phyloP scores from a whole-genome alignment of 2,888 invertebrate species.

The Gastrophysa polygoni region DNA sequence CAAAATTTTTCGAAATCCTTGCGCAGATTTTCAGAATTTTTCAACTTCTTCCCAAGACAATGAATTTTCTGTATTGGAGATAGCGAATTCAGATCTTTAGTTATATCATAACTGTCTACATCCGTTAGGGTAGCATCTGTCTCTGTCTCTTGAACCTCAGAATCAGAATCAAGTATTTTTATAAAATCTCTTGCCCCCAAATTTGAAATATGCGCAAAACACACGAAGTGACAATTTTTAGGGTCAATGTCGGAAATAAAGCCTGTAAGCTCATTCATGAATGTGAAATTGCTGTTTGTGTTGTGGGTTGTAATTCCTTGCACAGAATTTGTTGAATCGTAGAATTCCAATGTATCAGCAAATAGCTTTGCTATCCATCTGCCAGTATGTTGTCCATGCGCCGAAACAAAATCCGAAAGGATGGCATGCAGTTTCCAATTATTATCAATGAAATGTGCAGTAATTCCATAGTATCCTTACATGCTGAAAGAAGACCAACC shows the following conservation, averaged over 20 bases:
- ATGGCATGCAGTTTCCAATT: slow-evolving; percentile 36
- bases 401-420: slow-evolving; percentile 31
- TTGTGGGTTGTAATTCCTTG: slow-evolving; percentile 38
- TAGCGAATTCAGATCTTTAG: not conserved
- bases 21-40: slow-evolving; percentile 30
- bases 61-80: slow-evolving; percentile 5
- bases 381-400: slow-evolving; percentile 39
- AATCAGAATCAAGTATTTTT: slow-evolving; percentile 21
- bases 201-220: slow-evolving; percentile 38
- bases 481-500: slow-evolving; percentile 38
- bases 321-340: slow-evolving; percentile 30
- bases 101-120: slow-evolving; percentile 14
- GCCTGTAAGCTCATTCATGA: slow-evolving; percentile 30
- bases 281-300: slow-evolving; percentile 35
- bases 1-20: slow-evolving; percentile 28
- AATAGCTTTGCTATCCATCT: slow-evolving; percentile 36
- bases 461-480: slow-evolving; percentile 38
- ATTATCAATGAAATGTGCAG: slow-evolving; percentile 37
- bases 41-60: slow-evolving; percentile 14
- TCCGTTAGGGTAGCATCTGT: slow-evolving; percentile 13
- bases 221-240: slow-evolving; percentile 32
- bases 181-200: slow-evolving; percentile 29
- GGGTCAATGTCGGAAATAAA: slow-evolving; percentile 28
- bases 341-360: slow-evolving; percentile 28
- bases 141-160: slow-evolving; percentile 14